Conservation (phyloP, 2,797 vertebrate genomes). For the Eutrigla gurnardus region DNA sequence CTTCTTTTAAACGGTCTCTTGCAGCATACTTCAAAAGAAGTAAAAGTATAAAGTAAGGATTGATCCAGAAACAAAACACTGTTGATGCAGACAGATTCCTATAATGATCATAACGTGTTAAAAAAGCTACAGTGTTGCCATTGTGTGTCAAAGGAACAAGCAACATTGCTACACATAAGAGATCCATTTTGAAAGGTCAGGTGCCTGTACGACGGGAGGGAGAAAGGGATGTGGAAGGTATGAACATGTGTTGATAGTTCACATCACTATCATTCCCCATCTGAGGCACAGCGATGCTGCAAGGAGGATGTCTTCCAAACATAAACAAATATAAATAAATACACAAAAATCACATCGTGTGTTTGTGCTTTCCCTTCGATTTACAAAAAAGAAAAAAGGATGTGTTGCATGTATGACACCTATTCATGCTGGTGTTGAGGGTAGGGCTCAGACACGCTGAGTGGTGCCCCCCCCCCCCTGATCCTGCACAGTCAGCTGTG, state of each 20-base stretch:
- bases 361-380: too few relatives aligned
- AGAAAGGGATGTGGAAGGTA: constrained; percentile 6
- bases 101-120: neutral
- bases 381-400: neutral
- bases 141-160: constrained; percentile 21
- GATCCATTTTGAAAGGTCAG: constrained; percentile 56
- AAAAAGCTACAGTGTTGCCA: constrained; percentile 15
- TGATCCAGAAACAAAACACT: constrained; percentile 25
- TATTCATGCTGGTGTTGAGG: constrained; percentile 29
- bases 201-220: constrained; percentile 32
- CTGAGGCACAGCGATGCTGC: constrained; percentile 26
- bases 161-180: neutral
- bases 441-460: constrained; percentile 55
- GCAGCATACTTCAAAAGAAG: neutral
- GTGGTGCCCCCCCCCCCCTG: constrained; percentile 48
- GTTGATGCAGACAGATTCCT: constrained; percentile 8
- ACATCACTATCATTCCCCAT: constrained; percentile 36
- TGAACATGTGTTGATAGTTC: constrained; percentile 30
- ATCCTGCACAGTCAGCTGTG: constrained; percentile 56
- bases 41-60: constrained; percentile 17
- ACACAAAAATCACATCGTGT: neutral
- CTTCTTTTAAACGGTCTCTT: constrained; percentile 17
- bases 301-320: constrained; percentile 25
- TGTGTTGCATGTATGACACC: constrained; percentile 53
- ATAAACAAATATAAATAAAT: constrained; percentile 27